Evolutionary conservation across 2,113 vertebrate species (phyloP), one percentile per base, ranked within the genome.

Genomic region (Poeciliopsis retropinna): DNA sequence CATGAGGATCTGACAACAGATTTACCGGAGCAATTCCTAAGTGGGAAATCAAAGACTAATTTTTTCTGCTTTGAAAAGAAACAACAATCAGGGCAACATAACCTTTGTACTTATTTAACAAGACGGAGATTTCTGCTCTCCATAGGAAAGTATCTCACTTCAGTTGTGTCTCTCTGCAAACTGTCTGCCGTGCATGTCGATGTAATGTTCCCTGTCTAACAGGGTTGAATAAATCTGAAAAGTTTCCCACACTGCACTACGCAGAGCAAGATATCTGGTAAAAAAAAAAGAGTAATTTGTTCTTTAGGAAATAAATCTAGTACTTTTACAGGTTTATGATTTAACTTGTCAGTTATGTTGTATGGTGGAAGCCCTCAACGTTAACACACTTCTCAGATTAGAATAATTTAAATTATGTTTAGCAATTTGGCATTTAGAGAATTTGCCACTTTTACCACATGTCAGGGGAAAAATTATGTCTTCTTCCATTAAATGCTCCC

Each of bases 131-230:
- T 84, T 71, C 39, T 69, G 67, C 64, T 63, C 71, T 71, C 51
- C 30, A 30, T 1, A 31, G 79, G 60, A 64, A 60, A 41, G 39
- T 25, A 19, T 75, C 70, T 84, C 66, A 72, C 86, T 82, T 79
- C 57, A 85, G 88, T 54, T 80, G 44, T 72, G 60, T 63, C 72
- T 83, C 77, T 64, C 83, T 82, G 64, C 71, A 75, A 63, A 60
- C 83, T 72, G 76, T 66, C 79, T 69, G 69, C 71, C 81, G 79
- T 77, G 67, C 67, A 51, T 74, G 76, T 57, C 32, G 73, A 81
- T 82, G 73, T 57, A 64, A 60, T 67, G 44, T 2, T 47, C 5
- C 44, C 44, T 47, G 32, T 71, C 65, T 47, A 77, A 61, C 4
- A 39, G 30, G 11, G 0, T 72, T 74, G 80, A 77, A 83, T 86